Percentiles rank a stretch among this genome's conserved stretches.
These are phyloP conservation scores for Eulacestoma nigropectus DNA, from an alignment of 2,113 vertebrate genomes.

Conservation along the genomic window DNA sequence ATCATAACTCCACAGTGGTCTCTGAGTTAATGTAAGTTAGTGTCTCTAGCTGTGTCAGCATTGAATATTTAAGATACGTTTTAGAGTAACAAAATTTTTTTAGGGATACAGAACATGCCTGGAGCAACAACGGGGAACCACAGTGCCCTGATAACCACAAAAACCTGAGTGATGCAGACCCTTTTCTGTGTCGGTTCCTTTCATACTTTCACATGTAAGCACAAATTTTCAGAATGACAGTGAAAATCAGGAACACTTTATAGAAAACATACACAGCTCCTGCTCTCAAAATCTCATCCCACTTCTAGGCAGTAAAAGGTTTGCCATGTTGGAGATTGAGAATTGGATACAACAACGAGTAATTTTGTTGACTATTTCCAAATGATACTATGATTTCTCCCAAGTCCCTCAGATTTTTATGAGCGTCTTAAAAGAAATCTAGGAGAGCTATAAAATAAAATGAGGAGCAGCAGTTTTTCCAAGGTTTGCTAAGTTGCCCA, in stretches of 20 bases:
- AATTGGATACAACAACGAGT: background rate
- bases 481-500: background rate
- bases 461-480: background rate
- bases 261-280: background rate
- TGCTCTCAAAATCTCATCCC: background rate
- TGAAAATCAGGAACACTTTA: background rate
- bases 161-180: background rate
- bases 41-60: background rate
- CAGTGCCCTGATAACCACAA: background rate
- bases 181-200: background rate
- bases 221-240: background rate
- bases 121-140: fast-evolving
- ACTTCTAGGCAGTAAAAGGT: background rate
- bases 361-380: background rate
- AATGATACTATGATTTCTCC: background rate
- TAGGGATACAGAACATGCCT: background rate
- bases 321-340: background rate
- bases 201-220: background rate
- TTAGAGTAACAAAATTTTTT: background rate
- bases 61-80: background rate
- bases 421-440: background rate
- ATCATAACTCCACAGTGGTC: background rate
- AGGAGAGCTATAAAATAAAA: background rate
- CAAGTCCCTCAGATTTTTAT: background rate
- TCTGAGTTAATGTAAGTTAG: background rate